Percentiles rank a stretch among this genome's conserved stretches.
These are phyloP conservation scores for Schrankia costaestrigalis DNA, from an alignment of 2,888 invertebrate genomes.

Conservation along the genomic window DNA sequence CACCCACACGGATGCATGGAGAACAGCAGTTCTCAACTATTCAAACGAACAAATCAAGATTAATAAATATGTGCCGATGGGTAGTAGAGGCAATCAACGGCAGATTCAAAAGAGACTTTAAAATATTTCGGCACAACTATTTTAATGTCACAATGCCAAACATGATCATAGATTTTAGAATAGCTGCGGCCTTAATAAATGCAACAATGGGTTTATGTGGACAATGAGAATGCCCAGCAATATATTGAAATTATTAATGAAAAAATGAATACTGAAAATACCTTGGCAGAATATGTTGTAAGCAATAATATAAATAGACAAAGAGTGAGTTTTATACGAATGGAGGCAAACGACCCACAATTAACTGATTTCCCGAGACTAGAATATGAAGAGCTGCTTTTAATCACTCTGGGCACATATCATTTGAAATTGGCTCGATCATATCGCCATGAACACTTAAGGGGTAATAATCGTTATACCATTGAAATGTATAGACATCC, in stretches of 20 bases:
- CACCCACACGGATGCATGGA: neutral
- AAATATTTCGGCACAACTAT: neutral
- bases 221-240: neutral
- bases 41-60: neutral
- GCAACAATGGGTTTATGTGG: neutral
- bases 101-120: neutral
- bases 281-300: neutral
- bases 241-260: neutral
- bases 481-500: too few species aligned
- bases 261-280: neutral
- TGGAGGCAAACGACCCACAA: neutral
- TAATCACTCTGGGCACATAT: too few species aligned
- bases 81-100: neutral
- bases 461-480: too few species aligned
- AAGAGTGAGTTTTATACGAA: neutral
- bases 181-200: neutral
- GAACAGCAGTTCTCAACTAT: neutral
- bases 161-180: neutral
- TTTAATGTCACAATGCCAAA: neutral
- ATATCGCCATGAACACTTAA: too few species aligned
- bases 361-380: neutral
- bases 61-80: neutral
- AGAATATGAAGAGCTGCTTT: neutral
- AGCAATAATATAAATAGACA: neutral
- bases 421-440: too few species aligned